Conservation (phyloP, 2,888 invertebrate genomes). For the Formica aserva region DNA sequence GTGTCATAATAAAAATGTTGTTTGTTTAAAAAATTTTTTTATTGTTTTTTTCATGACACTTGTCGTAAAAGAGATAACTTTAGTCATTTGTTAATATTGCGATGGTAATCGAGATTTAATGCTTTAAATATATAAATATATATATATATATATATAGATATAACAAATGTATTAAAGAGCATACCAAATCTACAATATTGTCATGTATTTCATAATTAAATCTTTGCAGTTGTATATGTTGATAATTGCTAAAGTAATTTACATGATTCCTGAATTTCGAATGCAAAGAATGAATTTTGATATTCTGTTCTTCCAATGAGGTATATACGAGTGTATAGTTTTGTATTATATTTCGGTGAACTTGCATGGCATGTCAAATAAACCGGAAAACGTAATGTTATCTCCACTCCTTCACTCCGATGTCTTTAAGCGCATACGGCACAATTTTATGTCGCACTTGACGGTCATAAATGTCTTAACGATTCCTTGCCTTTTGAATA, state of each 20-base stretch:
- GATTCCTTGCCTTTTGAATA: conserved; percentile 19
- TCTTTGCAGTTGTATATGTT: not conserved
- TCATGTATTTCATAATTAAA: not conserved
- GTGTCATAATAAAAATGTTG: not conserved
- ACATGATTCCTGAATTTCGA: not conserved
- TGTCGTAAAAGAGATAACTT: not conserved
- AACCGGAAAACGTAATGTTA: conserved; percentile 46
- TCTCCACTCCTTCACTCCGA: conserved; percentile 34
- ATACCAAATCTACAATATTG: not conserved
- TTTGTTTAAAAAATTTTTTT: too few relatives aligned
- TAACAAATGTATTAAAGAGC: not conserved
- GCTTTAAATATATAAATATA: not conserved
- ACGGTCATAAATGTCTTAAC: conserved; percentile 43
- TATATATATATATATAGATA: too few relatives aligned
- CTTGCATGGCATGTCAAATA: conserved; percentile 19
- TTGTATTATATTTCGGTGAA: conserved; percentile 6
- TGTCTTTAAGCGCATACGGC: conserved; percentile 30
- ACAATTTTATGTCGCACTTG: conserved; percentile 37
- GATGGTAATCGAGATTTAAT: conserved; percentile 1
- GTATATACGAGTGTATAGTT: not conserved
- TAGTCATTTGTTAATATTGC: not conserved
- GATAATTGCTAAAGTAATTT: not conserved
- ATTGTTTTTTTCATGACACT: not conserved
- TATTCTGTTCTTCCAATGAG: not conserved
- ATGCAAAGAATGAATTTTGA: not conserved